These are phyloP conservation scores for Acestrorhynchus altus DNA, from an alignment of 2,797 vertebrate species.

Conservation along the genomic window DNA sequence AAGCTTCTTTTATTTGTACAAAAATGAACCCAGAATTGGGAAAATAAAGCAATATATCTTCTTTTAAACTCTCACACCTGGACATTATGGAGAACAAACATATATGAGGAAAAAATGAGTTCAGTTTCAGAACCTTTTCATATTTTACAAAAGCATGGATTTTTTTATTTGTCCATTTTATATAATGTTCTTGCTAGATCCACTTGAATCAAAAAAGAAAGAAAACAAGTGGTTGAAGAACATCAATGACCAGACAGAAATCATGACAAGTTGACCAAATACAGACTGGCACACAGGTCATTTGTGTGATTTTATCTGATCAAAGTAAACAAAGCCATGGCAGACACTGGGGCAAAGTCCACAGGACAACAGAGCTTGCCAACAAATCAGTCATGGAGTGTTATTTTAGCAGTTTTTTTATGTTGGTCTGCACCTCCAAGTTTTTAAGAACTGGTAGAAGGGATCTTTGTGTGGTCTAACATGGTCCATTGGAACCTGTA, in stretches of 20 bases:
- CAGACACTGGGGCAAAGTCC: slow-evolving; percentile 3
- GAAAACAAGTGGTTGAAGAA: slow-evolving; percentile 3
- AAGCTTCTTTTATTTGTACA: slow-evolving; percentile 76
- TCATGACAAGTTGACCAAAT: neutral
- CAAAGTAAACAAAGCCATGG: slow-evolving; percentile 28
- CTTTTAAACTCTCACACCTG: slow-evolving; percentile 43
- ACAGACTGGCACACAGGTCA: slow-evolving; percentile 5
- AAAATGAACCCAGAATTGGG: slow-evolving; percentile 66
- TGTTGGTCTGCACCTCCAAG: neutral
- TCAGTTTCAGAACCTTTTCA: neutral
- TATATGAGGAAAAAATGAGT: neutral
- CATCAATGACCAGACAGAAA: neutral
- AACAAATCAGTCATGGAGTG: neutral
- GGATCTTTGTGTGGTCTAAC: neutral
- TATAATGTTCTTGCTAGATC: neutral
- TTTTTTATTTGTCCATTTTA: neutral
- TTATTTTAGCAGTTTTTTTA: neutral
- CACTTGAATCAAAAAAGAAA: slow-evolving; percentile 10
- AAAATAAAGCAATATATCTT: slow-evolving; percentile 78
- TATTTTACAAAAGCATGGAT: neutral
- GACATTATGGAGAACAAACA: neutral
- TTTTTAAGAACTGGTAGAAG: neutral
- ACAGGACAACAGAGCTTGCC: neutral
- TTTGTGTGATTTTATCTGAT: slow-evolving; percentile 33
- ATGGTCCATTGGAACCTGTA: neutral